Evolutionary conservation across 2,113 vertebrate species (phyloP), one percentile per base, ranked within the genome.

Genomic region (Chaetodon auriga): DNA sequence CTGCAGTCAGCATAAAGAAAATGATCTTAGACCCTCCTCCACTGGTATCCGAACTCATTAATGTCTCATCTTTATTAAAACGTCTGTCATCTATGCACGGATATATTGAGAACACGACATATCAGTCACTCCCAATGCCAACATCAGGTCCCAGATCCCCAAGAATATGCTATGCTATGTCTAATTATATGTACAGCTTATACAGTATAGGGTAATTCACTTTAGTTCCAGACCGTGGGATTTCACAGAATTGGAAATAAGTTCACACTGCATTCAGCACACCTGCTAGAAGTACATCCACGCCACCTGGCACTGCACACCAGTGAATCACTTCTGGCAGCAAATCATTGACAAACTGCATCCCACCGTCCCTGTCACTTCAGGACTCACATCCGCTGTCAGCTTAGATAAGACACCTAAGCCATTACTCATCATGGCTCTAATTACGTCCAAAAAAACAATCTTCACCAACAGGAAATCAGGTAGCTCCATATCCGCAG

Each of bases 281-380:
- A 84, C 81, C 78, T 68, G 70, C 49, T 62, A 30, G 62, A 65
- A 81, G 62, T 53, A 30, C 64, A 80, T 83, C 54, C 18, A 16
- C 23, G 21, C 79, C 77, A 72, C 36, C 70, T 87, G 86, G 68
- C 80, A 9, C 53, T 19, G 58, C 69, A 43, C 43, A 21, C 30
- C 9, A 19, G n/a, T 90, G 85, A 89, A 75, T 87, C 83, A 87
- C 64, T 74, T 68, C 53, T 84, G 70, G 87, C 78, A 65, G 63
- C 73, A 68, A 62, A 86, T 65, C 53, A 30, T 38, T 70, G 68
- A 82, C 83, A 78, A 84, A 65, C 64, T 54, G 46, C 84, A 68
- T 72, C 87, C 81, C 54, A 82, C 71, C 43, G 23, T 68, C 63
- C 51, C 58, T 51, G 45, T 35, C 66, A 57, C 55, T 72, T 78